These are phyloP conservation scores for Biston betularia DNA, from an alignment of 2,888 invertebrate genomes.

Conservation along the genomic window DNA sequence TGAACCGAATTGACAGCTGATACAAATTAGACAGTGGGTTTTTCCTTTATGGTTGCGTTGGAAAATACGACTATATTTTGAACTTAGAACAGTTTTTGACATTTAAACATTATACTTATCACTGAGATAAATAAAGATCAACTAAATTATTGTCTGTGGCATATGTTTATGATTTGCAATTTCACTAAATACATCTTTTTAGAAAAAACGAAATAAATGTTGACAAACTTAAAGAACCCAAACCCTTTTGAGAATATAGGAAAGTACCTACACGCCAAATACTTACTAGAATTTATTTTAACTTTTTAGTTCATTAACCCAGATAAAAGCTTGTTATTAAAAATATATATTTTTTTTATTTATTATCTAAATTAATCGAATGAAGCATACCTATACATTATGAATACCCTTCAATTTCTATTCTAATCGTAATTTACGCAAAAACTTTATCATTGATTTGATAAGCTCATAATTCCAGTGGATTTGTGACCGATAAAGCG, in stretches of 20 bases:
- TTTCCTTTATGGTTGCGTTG: not conserved
- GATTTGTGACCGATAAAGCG: conserved; percentile 50
- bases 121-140: too few species aligned
- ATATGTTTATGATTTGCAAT: too few species aligned
- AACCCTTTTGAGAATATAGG: too few species aligned
- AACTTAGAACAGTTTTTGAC: not conserved
- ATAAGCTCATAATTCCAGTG: conserved; percentile 44
- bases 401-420: conserved; percentile 7
- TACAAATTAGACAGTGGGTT: not conserved
- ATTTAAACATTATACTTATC: not conserved
- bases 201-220: too few species aligned
- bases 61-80: not conserved
- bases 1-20: conserved; percentile 10
- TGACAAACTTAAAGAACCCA: too few species aligned
- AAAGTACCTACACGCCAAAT: too few species aligned
- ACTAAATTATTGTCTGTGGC: too few species aligned
- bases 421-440: conserved; percentile 45
- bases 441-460: conserved; percentile 45
- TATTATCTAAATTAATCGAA: not conserved
- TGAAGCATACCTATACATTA: not conserved
- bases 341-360: too few species aligned
- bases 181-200: too few species aligned
- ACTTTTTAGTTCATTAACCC: too few species aligned
- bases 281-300: too few species aligned
- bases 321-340: too few species aligned